Percentiles rank a stretch among this genome's conserved stretches.
These are phyloP conservation scores for Drosophila erecta DNA, from an alignment of 1,140 invertebrate species.

Conservation along the genomic window DNA sequence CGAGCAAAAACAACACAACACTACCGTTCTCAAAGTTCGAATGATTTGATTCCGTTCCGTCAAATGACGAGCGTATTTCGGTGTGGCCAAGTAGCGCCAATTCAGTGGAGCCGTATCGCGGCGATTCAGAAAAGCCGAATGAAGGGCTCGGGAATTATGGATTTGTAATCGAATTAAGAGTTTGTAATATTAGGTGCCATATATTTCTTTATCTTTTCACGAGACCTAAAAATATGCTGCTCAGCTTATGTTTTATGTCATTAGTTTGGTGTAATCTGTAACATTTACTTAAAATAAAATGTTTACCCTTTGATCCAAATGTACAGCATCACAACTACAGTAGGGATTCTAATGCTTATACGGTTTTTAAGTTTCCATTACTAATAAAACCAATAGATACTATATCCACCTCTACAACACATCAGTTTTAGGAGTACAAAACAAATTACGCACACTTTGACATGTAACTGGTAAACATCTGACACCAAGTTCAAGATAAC, in stretches of 20 bases:
- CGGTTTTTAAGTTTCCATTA: too few species aligned
- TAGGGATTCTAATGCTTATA: neutral
- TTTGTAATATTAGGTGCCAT: neutral
- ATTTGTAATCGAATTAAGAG: neutral
- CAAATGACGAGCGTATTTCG: too few species aligned
- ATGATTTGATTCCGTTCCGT: neutral
- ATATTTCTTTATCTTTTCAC: neutral
- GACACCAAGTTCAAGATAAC: too few species aligned
- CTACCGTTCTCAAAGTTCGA: slow-evolving; percentile 7
- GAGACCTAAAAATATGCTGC: too few species aligned
- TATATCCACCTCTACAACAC: too few species aligned
- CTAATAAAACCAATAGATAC: too few species aligned
- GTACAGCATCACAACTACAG: neutral
- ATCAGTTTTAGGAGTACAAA: too few species aligned
- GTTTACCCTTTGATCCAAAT: neutral
- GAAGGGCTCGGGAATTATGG: neutral
- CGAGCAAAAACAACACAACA: slow-evolving; percentile 7
- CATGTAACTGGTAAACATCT: too few species aligned
- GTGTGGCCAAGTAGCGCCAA: neutral
- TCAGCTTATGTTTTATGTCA: neutral
- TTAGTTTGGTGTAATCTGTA: neutral
- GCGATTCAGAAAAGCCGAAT: neutral
- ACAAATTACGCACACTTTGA: too few species aligned
- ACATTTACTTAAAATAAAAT: neutral
- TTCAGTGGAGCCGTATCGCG: neutral